Evolutionary conservation across 2,113 vertebrate species (phyloP), one percentile per base, ranked within the genome.

Genomic region (Ceyx margarethae): DNA sequence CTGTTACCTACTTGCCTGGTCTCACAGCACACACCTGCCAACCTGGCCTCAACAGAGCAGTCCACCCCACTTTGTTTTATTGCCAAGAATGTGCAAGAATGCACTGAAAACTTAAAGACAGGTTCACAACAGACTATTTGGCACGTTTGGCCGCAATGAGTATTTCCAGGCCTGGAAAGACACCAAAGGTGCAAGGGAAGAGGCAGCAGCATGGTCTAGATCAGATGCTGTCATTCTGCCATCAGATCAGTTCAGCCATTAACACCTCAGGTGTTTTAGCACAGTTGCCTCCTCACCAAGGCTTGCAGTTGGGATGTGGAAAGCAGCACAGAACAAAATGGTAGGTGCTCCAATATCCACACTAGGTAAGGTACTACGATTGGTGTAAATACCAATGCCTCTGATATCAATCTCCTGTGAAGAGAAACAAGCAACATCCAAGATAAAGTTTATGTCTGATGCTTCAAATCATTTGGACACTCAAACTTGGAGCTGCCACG

Each of bases 181-280:
- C 81, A 79, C 81, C 75, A 73, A 25, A 54, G 43, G 67, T 1
- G 0, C 4, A 45, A 65, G 11, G 42, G 45, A 85, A 90, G 85
- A 83, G 37, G 77, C 23, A 8, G 80, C 16, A 66, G 73, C 2
- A 0, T 20, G 33, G 21, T 50, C 64, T 23, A 50, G 81, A 43
- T 23, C 37, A 64, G 45, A 72, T 5, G 56, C 33, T 69, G 58
- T 31, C 71, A 21, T 65, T 72, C 69, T 87, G 74, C 51, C 58
- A 76, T 72, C 13, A 0, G 23, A 54, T 68, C 84, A 66, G 72
- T 17, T 73, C 29, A 66, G 66, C 75, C 57, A n/a, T 62, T 89
- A 86, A 45, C 89, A 78, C 87, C 69, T 87, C 78, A 81, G 71
- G 86, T 89, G 71, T 46, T 93, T 80, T 61, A 75, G 35, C 84